Percentiles rank a stretch among this genome's conserved stretches.
phyloP scores from a whole-genome alignment of 1,140 invertebrate species.

The Cydia fagiglandana region DNA sequence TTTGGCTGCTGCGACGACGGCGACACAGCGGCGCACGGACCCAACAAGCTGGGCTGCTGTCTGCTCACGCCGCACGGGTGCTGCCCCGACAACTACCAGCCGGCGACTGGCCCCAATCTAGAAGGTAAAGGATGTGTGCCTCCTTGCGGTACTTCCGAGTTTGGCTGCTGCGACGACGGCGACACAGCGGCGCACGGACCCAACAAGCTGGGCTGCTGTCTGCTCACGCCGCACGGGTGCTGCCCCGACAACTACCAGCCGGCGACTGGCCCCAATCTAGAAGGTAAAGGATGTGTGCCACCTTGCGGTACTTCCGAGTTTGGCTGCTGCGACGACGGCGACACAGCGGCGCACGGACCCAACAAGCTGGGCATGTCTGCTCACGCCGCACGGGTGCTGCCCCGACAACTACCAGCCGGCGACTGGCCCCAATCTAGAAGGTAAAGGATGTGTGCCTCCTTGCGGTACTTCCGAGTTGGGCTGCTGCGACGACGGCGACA shows the following conservation, averaged over 20 bases:
- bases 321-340: constrained; percentile 93
- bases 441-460: constrained; percentile 86
- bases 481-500: constrained; percentile 93
- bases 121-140: constrained; percentile 89
- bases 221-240: constrained; percentile 87
- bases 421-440: constrained; percentile 88
- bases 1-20: constrained; percentile 95
- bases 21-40: constrained; percentile 91
- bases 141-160: constrained; percentile 85
- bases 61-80: constrained; percentile 87
- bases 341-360: constrained; percentile 91
- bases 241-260: constrained; percentile 94
- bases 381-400: constrained; percentile 89
- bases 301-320: constrained; percentile 86
- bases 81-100: constrained; percentile 93
- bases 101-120: constrained; percentile 88
- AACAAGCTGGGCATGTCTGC: constrained; percentile 90
- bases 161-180: constrained; percentile 94
- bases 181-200: constrained; percentile 91
- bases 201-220: constrained; percentile 90
- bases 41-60: constrained; percentile 91
- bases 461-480: constrained; percentile 89
- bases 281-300: constrained; percentile 88
- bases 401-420: constrained; percentile 93
- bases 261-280: constrained; percentile 88